Base-by-base conservation (phyloP, 2,113 vertebrate genomes). In the Lamprotornis superbus region DNA sequence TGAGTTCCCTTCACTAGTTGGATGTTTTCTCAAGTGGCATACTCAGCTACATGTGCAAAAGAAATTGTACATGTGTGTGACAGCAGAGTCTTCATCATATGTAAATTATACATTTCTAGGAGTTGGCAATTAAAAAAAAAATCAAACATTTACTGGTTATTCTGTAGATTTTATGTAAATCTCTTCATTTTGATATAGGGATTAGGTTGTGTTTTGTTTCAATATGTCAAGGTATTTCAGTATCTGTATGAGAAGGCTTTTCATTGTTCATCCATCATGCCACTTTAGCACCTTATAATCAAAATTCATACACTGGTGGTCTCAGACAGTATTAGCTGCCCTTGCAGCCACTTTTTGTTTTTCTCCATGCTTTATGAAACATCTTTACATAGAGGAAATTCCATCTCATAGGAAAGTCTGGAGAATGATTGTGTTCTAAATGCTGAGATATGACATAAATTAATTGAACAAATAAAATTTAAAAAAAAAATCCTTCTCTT, bases 1-100 rank as follows among this genome's bases (percentile, higher is more conserved):
- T 0, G 1, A 9, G 20, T 46, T 13, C 47, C 5, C 15, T 78
- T 70, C 35, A 76, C 28, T 42, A 59, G 15, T 0, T 35, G 52
- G 33, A 31, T 15, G 11, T 84, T 64, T 91, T 64, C 30, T 46
- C 14, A 33, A 50, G 16, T 33, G 47, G 30, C 60, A 27, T 65
- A 40, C 22, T 85, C 5, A 2, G 10, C 31, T 56, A 25, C 3
- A 1, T 53, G 15, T 14, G 12, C 31, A n/a, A 56, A 31, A 35
- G 5, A 31, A 69, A 17, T 37, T 37, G 23, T 12, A 37, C 2
- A 5, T 21, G 5, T 42, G 8, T 57, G 49, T 57, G 52, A 60
- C 23, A 78, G 47, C 12, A 14, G 28, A 65, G 31, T 52, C 13
- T 49, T 86, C 76, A 6, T 27, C 37, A 16, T 40, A 10, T 8